Evolutionary conservation across 2,888 invertebrate genomes (phyloP), one percentile per base, ranked within the genome.

Genomic region (Orchesellides sinensis): DNA sequence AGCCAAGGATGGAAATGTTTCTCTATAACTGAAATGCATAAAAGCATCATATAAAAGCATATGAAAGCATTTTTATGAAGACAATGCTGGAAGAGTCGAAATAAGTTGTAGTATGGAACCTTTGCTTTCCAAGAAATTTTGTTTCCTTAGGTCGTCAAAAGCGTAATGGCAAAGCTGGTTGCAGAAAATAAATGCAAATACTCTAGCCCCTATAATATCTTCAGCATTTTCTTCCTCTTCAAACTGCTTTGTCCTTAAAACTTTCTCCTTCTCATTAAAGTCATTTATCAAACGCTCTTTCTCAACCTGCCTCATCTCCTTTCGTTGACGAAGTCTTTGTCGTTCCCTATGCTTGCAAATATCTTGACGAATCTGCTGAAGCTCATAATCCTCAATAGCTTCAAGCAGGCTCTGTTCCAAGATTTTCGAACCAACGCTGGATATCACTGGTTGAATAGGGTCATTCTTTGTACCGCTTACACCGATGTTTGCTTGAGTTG

Each of bases 341-440:
- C 23, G 4, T 25, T 75, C 66, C 19, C 40, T 32, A 0, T 23
- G 54, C 1, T 29, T 19, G 23, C 32, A 40, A 17, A 75, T 65
- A 0, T 66, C 66, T 2, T 17, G 1, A 3, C 75, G 35, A 17
- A 75, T 56, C 10, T 27, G 25, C 10, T 54, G 66, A 4, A 75
- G 40, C n/a, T 66, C 66, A 23, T 56, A 45, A 14, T 75, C 75
- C 25, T 75, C 75, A 27, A 56, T 21, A 5, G 75, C 25, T 66
- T 75, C 75, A 19, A 66, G 5, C 12, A 75, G 45, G n/a, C 75
- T 66, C 21, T 75, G 75, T 14, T 65, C 65, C 21, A 75, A 1
- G 3, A 75, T 29, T 66, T 75, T 75, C 0, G 52, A 27, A 0
- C 75, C 66, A 1, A 66, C 19, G n/a, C 10, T 27, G 2, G n/a